A percentile compares a stretch with the other conserved stretches of the same genome.
Conservation (phyloP, 1,140 invertebrate species). For the Macrobrachium nipponense region DNA sequence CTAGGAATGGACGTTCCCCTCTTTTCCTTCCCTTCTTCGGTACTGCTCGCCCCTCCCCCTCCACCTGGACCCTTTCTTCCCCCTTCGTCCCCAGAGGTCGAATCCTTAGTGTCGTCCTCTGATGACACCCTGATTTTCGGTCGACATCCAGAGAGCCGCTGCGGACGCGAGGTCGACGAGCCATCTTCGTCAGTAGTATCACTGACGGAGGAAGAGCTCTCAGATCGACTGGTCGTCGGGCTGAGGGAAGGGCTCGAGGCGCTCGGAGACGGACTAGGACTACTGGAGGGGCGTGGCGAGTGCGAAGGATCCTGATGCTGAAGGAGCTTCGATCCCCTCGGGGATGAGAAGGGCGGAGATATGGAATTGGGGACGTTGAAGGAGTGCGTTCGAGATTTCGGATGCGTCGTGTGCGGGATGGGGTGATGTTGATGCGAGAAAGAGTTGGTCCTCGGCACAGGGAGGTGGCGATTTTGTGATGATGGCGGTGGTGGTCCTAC, state of each 20-base stretch:
- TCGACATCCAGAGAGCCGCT: background rate
- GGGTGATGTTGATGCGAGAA: conserved; percentile 1
- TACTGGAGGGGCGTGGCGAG: conserved; percentile 14
- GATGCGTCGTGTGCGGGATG: background rate
- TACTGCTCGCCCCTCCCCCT: background rate
- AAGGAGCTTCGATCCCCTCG: background rate
- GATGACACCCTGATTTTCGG: conserved; percentile 34
- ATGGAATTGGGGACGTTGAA: conserved; percentile 20
- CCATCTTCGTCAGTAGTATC: background rate
- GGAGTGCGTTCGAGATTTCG: conserved; percentile 27
- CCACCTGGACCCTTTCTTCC: background rate
- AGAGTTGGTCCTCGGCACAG: conserved; percentile 14
- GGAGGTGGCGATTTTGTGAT: background rate
- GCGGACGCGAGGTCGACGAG: background rate
- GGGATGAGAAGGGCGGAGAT: background rate
- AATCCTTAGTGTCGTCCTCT: background rate
- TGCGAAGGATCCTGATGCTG: no score
- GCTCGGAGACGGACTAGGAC: conserved; percentile 23
- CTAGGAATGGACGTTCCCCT: background rate
- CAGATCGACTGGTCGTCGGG: conserved; percentile 33
- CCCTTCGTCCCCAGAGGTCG: background rate
- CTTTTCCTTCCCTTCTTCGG: background rate
- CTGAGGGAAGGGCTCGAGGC: conserved; percentile 30
- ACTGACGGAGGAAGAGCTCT: conserved; percentile 30
- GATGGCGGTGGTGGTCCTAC: background rate